Conservation (phyloP, 2,797 vertebrate species). For the Pelobates cultripes region DNA sequence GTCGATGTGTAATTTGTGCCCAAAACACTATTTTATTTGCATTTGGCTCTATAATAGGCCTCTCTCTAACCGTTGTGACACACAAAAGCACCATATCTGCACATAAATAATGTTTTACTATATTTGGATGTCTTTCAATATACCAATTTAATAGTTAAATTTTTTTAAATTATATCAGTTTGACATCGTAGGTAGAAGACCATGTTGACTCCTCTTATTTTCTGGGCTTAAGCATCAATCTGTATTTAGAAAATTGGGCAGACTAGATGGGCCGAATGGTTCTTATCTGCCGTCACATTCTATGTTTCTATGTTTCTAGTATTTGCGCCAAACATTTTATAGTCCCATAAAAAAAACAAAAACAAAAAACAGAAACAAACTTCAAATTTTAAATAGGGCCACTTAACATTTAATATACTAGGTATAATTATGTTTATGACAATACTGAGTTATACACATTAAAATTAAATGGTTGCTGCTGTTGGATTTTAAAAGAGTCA, state of each 20-base stretch:
- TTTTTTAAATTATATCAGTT: neutral
- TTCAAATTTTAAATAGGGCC: neutral
- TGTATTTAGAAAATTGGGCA: too few species aligned
- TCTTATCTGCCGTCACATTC: too few species aligned
- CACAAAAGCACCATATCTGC: too few species aligned
- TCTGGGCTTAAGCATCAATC: neutral
- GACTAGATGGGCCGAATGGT: too few species aligned
- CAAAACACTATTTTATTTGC: too few species aligned
- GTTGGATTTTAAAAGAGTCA: conserved; percentile 1
- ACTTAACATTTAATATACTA: conserved; percentile 25
- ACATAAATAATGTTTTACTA: too few species aligned
- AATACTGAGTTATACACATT: conserved; percentile 5
- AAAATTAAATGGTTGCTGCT: conserved; percentile 4
- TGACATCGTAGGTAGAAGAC: neutral
- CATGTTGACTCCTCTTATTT: neutral
- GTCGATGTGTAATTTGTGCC: too few species aligned
- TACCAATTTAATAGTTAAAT: too few species aligned
- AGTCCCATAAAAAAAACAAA: conserved; percentile 31
- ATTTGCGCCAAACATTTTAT: conserved; percentile 7
- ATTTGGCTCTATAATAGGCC: too few species aligned
- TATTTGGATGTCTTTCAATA: too few species aligned
- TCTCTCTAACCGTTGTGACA: too few species aligned
- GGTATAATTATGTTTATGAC: conserved; percentile 38
- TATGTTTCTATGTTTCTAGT: too few species aligned
- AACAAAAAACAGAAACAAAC: conserved; percentile 4